Evolutionary conservation across 1,140 invertebrate species (phyloP).

Genomic region (Zaprionus camerounensis): DNA sequence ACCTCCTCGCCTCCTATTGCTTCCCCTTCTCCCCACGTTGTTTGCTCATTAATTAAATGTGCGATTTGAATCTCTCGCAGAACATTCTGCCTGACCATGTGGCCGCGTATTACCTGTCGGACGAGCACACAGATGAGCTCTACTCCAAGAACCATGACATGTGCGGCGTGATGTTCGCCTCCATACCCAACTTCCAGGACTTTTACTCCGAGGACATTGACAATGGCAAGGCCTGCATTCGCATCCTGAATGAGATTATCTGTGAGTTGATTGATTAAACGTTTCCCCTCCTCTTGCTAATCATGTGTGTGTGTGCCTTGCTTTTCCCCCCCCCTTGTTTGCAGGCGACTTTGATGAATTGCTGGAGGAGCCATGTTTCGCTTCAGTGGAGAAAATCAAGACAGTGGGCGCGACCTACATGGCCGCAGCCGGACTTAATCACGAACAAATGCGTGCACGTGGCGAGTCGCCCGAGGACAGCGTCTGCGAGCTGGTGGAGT

Average conservation of each 20-base stretch:
- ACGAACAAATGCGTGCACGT: slow-evolving; percentile 87
- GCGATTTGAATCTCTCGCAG: slow-evolving; percentile 48
- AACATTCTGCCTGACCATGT: slow-evolving; percentile 99
- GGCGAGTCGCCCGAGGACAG: slow-evolving; percentile 88
- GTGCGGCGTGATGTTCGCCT: slow-evolving; percentile 98
- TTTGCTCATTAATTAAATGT: slow-evolving; percentile 63
- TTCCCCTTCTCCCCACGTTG: background rate
- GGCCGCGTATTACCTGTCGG: slow-evolving; percentile 95
- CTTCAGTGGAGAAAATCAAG: slow-evolving; percentile 99
- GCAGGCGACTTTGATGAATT: slow-evolving; percentile 94
- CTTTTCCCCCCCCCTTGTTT: background rate
- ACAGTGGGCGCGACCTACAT: slow-evolving; percentile 99
- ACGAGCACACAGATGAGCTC: slow-evolving; percentile 91
- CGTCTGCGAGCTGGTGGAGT: slow-evolving; percentile 95
- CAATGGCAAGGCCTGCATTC: slow-evolving; percentile 98
- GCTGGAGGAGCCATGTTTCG: slow-evolving; percentile 94
- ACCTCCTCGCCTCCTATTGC: background rate
- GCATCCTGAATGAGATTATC: slow-evolving; percentile 99
- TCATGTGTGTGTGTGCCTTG: no score
- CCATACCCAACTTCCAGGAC: slow-evolving; percentile 99
- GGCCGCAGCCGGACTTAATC: slow-evolving; percentile 98
- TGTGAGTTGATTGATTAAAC: slow-evolving; percentile 79
- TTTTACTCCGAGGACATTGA: slow-evolving; percentile 99
- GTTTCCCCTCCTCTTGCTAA: slow-evolving; percentile 29
- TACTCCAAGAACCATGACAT: slow-evolving; percentile 97